These are phyloP conservation scores for Pseudopipra pipra DNA, from an alignment of 2,113 vertebrate genomes.

Conservation along the genomic window DNA sequence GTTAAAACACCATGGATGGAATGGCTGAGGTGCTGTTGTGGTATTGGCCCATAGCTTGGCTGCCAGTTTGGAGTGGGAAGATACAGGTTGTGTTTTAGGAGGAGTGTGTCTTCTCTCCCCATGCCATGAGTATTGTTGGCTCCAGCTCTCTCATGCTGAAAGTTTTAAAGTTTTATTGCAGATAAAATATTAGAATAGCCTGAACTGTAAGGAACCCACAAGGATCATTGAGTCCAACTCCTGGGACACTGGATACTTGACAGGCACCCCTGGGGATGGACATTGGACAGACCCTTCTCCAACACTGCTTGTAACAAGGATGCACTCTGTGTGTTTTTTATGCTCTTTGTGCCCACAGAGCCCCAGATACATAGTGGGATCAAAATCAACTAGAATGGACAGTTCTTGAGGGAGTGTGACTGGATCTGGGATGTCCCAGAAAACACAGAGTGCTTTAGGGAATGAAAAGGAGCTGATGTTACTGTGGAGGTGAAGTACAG, in stretches of 20 bases:
- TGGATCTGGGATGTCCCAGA: background rate
- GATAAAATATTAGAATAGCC: background rate
- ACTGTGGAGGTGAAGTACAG: background rate
- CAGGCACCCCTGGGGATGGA: background rate
- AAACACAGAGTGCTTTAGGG: background rate
- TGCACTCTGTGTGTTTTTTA: background rate
- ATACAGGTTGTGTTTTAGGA: background rate
- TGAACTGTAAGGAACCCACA: background rate
- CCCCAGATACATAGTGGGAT: background rate
- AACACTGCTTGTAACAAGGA: background rate
- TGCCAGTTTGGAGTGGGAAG: background rate
- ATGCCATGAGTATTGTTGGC: background rate
- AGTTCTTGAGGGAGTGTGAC: background rate
- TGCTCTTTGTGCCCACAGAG: background rate
- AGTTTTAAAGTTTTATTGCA: background rate
- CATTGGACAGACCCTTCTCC: background rate
- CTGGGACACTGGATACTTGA: background rate
- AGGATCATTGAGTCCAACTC: background rate
- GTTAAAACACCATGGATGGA: background rate
- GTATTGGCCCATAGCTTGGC: background rate
- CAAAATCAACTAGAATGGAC: background rate
- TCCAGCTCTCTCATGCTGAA: background rate
- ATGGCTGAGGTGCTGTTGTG: background rate
- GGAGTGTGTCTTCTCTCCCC: background rate
- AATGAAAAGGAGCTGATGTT: background rate